Percentiles rank a stretch among this genome's conserved stretches.
These are phyloP conservation scores for Mus minutoides DNA, from an alignment of 2,797 vertebrate species.

Conservation along the genomic window DNA sequence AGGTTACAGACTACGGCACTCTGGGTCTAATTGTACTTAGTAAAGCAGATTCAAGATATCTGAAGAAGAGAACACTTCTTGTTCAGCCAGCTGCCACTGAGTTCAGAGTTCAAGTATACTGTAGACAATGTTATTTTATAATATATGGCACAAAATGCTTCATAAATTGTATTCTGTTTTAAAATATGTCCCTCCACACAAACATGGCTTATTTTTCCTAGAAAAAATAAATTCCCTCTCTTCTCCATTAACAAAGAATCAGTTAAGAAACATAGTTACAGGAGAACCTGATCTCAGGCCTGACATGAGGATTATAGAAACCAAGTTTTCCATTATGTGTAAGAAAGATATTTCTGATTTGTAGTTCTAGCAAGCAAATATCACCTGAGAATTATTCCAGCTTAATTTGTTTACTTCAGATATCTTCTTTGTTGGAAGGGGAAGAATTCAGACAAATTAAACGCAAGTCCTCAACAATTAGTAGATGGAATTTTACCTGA, in stretches of 20 bases:
- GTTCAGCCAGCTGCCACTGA: slow-evolving; percentile 47
- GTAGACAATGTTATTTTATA: slow-evolving; percentile 25
- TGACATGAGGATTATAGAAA: slow-evolving; percentile 39
- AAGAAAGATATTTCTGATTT: slow-evolving; percentile 25
- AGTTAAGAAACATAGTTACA: neutral
- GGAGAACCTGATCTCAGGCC: slow-evolving; percentile 25
- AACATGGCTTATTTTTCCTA: neutral
- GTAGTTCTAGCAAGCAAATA: neutral
- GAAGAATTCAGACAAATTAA: neutral
- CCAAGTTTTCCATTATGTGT: slow-evolving; percentile 2
- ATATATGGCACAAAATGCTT: neutral
- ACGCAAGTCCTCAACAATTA: neutral
- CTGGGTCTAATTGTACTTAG: slow-evolving; percentile 30
- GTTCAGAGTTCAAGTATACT: slow-evolving; percentile 61
- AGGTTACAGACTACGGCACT: slow-evolving; percentile 37
- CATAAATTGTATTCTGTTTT: slow-evolving; percentile 14
- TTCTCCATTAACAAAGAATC: slow-evolving; percentile 14
- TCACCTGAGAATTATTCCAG: neutral
- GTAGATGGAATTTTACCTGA: neutral
- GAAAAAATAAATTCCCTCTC: neutral
- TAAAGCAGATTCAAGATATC: neutral
- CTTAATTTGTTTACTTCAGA: neutral
- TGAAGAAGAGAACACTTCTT: slow-evolving; percentile 30
- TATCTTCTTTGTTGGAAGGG: neutral
- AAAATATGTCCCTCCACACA: slow-evolving; percentile 43